Conservation (phyloP, 2,888 invertebrate species). For the Syrphus vitripennis region DNA sequence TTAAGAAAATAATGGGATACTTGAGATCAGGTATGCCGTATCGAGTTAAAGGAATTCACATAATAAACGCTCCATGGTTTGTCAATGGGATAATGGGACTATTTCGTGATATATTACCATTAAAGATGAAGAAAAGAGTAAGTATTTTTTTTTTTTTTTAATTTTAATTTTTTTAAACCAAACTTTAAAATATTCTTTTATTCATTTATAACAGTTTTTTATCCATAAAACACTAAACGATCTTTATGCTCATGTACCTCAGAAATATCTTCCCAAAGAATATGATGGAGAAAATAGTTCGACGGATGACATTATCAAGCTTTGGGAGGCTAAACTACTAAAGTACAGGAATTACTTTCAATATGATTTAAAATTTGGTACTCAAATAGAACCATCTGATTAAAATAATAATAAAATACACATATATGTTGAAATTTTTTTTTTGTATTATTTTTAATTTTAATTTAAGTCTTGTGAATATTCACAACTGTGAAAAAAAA, state of each 20-base stretch:
- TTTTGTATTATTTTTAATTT: not conserved
- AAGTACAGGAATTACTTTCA: slow-evolving; percentile 70
- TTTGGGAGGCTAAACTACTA: slow-evolving; percentile 72
- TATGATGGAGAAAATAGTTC: slow-evolving; percentile 84
- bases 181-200: slow-evolving; percentile 72
- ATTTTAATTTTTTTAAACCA: too few species aligned
- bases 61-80: slow-evolving; percentile 83
- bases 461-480: too few species aligned
- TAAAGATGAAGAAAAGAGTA: slow-evolving; percentile 84
- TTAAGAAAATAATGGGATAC: slow-evolving; percentile 82
- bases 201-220: slow-evolving; percentile 72
- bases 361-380: slow-evolving; percentile 44
- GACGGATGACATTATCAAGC: slow-evolving; percentile 73
- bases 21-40: slow-evolving; percentile 83
- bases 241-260: slow-evolving; percentile 82
- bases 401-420: too few species aligned
- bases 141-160: slow-evolving; percentile 72
- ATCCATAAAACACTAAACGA: slow-evolving; percentile 73
- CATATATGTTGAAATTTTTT: too few species aligned
- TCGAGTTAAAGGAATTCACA: slow-evolving; percentile 83
- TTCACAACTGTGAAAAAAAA: too few species aligned
- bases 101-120: slow-evolving; percentile 83
- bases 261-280: slow-evolving; percentile 83
- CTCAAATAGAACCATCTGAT: not conserved
- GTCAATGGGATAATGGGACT: slow-evolving; percentile 83